phyloP scores from a whole-genome alignment of 2,888 invertebrate species.

The Cactoblastis cactorum region DNA sequence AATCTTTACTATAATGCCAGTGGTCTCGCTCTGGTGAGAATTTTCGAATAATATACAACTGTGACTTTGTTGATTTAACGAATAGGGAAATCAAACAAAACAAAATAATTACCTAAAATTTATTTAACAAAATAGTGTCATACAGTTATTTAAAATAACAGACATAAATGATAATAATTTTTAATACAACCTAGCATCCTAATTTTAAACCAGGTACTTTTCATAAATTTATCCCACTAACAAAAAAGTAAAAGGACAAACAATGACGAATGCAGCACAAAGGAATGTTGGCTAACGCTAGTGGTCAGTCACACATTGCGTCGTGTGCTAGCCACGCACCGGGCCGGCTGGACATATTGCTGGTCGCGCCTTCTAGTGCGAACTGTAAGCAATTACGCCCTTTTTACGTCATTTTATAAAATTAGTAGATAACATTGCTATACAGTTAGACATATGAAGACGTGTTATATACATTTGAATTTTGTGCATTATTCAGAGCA shows the following conservation, averaged over 20 bases:
- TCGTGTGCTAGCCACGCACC: constrained; percentile 24
- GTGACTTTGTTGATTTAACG: background rate
- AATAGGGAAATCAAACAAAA: constrained; percentile 42
- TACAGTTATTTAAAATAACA: constrained; percentile 79
- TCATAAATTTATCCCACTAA: constrained; percentile 71
- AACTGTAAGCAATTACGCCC: too few relatives aligned
- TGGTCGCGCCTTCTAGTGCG: too few relatives aligned
- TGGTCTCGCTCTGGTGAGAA: too few relatives aligned
- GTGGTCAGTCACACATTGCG: constrained; percentile 34
- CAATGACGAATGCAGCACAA: constrained; percentile 72
- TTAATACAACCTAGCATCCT: constrained; percentile 77
- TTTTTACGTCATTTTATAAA: too few relatives aligned
- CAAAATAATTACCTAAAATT: constrained; percentile 73
- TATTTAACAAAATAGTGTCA: constrained; percentile 80
- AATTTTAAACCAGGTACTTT: constrained; percentile 78
- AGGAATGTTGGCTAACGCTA: constrained; percentile 75
- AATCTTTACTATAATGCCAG: too few relatives aligned
- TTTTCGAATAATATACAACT: too few relatives aligned
- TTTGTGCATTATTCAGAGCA: too few relatives aligned
- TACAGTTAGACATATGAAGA: too few relatives aligned
- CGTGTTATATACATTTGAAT: too few relatives aligned
- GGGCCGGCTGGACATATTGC: background rate
- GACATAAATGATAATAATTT: constrained; percentile 78
- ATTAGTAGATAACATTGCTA: too few relatives aligned
- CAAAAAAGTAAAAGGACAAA: constrained; percentile 59